Percentiles rank a stretch among this genome's conserved stretches.
phyloP scores from a whole-genome alignment of 2,113 vertebrate species.

The Okapia johnstoni region DNA sequence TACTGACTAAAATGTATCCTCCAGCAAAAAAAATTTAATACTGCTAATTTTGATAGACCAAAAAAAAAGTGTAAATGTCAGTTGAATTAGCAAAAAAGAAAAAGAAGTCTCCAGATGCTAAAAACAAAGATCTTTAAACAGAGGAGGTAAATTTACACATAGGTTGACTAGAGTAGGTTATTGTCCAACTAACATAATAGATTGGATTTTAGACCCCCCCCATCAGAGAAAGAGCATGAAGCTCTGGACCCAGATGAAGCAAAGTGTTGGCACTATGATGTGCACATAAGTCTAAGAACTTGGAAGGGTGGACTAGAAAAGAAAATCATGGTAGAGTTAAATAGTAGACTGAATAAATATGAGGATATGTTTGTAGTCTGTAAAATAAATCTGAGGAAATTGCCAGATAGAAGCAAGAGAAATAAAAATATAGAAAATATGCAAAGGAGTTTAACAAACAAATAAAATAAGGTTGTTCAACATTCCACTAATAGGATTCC shows the following conservation, averaged over 20 bases:
- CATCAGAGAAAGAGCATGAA: background rate
- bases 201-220: background rate
- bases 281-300: background rate
- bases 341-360: background rate
- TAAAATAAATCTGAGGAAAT: slow-evolving; percentile 7
- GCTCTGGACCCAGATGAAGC: background rate
- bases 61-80: background rate
- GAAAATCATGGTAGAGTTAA: background rate
- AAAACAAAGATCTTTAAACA: background rate
- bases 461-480: background rate
- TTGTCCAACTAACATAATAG: background rate
- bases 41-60: background rate
- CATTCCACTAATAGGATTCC: background rate
- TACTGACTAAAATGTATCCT: background rate
- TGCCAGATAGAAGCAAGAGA: background rate
- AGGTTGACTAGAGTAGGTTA: background rate
- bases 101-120: background rate
- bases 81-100: background rate
- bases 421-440: background rate
- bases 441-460: background rate
- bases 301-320: background rate
- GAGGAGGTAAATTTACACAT: background rate
- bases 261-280: background rate
- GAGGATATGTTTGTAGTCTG: background rate
- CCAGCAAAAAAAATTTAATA: background rate